Conservation (phyloP, 2,797 vertebrate genomes). For the Harpagifer antarcticus region DNA sequence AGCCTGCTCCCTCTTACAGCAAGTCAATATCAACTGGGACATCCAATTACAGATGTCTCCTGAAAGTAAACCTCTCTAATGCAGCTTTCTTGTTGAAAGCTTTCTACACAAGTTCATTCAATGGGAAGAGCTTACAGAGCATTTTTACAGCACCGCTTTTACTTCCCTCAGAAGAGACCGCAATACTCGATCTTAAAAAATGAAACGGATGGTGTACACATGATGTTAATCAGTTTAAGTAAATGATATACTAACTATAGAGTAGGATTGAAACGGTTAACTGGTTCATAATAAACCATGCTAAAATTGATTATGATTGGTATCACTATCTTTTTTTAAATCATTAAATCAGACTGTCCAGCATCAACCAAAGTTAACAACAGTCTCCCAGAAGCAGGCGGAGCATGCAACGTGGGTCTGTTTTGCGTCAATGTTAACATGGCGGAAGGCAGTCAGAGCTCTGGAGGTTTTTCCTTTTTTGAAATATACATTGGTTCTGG, state of each 20-base stretch:
- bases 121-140: background rate
- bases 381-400: too few species aligned
- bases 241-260: background rate
- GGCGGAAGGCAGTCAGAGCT: too few species aligned
- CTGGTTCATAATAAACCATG: too few species aligned
- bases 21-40: constrained; percentile 46
- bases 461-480: too few species aligned
- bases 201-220: background rate
- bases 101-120: constrained; percentile 18
- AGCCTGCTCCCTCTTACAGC: constrained; percentile 41
- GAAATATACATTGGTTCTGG: background rate
- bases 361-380: too few species aligned
- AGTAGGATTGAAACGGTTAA: too few species aligned
- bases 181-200: background rate
- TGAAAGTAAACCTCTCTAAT: constrained; percentile 24
- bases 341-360: too few species aligned
- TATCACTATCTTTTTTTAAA: too few species aligned
- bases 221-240: background rate
- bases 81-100: constrained; percentile 13
- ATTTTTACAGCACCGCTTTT: constrained; percentile 13
- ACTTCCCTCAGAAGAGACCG: background rate
- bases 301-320: too few species aligned
- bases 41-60: constrained; percentile 32
- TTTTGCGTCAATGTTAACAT: too few species aligned
- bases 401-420: too few species aligned